Base-by-base conservation (phyloP, 1,140 invertebrate genomes). In the Meloidogyne floridensis region DNA sequence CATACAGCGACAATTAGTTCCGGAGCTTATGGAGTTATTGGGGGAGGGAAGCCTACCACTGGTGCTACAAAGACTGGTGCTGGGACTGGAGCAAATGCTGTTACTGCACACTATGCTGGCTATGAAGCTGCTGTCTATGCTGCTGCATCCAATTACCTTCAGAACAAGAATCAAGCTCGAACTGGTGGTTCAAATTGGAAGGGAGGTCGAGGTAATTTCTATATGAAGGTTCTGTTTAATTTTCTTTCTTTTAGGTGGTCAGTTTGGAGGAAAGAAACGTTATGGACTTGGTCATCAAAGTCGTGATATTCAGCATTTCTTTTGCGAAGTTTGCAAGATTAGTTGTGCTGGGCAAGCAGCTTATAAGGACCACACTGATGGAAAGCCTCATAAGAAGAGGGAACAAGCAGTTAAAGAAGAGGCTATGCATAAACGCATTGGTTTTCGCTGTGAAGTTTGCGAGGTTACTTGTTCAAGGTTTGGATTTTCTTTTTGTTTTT, bases 361-460 rank as follows among this genome's bases (percentile, higher is more conserved):
- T 0, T 98, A 98, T 91, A 93, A 95, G 78, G 97, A 98, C 90
- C 97, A 98, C 93, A 91, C 98, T 83, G 96, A 97, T 90, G 97
- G 97, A 0, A 96, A 98, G 91, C 97, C 97, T 90, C 97, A 99
- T 91, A 98, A 98, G 92, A 98, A 98, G 92, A 97, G 97, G 90
- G 97, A 98, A 90, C 94, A 94, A 13, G 94, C 94, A 10, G 92
- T 94, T 18, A 97, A 97, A 91, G 89, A 93, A 92, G 69, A 86
- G 53, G 84, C 69, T 15, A 65, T 20, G 20, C 53, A 79, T 51
- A 79, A 43, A 86, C 88, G 93, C 93, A 4, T 91, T 95, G 78
- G 77, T 13, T 87, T 82, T 71, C 53, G 75, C 5, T 93, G 93
- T 90, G 92, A 93, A 82, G 92, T 99, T 10, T 99, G 97, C 91